A percentile compares a stretch with the other conserved stretches of the same genome.
phyloP scores from a whole-genome alignment of 2,797 vertebrate genomes.

The Sebastes cheni region DNA sequence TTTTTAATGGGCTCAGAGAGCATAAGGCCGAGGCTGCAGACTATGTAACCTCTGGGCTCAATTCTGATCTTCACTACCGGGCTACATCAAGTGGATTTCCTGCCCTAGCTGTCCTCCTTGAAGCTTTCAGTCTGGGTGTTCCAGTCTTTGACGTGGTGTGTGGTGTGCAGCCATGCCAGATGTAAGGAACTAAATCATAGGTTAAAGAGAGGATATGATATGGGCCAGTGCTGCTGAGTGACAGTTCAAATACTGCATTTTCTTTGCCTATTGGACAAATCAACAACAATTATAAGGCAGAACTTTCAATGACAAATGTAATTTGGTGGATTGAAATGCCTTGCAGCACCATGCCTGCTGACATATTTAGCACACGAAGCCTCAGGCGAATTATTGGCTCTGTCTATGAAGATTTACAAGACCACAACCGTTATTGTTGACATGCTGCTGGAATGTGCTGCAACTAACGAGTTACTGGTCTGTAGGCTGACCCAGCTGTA shows the following conservation, averaged over 20 bases:
- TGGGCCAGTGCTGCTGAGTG: not conserved
- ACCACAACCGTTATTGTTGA: not conserved
- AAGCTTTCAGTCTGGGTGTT: conserved; percentile 44
- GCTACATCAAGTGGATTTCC: conserved; percentile 42
- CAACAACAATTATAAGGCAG: conserved; percentile 2
- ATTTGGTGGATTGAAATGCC: not conserved
- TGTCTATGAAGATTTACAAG: conserved; percentile 7
- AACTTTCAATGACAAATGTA: conserved; percentile 14
- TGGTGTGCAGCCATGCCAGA: conserved; percentile 35
- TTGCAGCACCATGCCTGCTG: not conserved
- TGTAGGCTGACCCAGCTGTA: not conserved
- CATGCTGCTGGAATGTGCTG: not conserved
- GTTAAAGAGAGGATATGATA: conserved; percentile 14
- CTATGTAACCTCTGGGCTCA: conserved; percentile 31
- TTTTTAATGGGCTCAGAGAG: conserved; percentile 21
- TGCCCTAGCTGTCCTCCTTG: conserved; percentile 18
- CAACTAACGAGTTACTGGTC: not conserved
- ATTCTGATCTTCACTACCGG: conserved; percentile 19
- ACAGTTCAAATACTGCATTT: conserved; percentile 15
- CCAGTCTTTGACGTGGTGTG: conserved; percentile 45
- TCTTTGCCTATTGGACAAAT: conserved; percentile 15
- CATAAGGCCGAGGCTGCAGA: conserved; percentile 2
- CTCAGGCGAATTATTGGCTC: not conserved
- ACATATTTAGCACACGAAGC: not conserved
- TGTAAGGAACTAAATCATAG: conserved; percentile 42